Base-by-base conservation (phyloP, 2,888 invertebrate genomes). In the Synanthedon vespiformis region DNA sequence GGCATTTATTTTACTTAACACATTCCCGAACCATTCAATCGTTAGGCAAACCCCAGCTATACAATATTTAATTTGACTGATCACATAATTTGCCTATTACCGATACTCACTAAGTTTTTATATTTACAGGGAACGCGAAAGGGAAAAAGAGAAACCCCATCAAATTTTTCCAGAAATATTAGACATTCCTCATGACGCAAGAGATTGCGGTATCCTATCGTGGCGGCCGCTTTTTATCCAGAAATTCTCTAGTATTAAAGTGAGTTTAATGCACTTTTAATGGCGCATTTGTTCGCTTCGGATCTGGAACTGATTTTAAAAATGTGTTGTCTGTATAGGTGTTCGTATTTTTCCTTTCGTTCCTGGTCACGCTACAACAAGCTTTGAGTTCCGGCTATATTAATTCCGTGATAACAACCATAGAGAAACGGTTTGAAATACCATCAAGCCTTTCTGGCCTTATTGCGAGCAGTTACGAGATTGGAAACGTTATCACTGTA, bases 351-450 rank as follows among this genome's bases (percentile, higher is more conserved):
- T 91, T 96, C 69, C 90, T 96, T 64, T 95, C 95, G 73, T 91
- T 95, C 88, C 91, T 96, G 74, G 96, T 96, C 68, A 96, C 95
- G 66, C 89, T 96, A 62, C 96, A 96, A 77, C 96, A 96, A 83
- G 95, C 95, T 18, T 88, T 96, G 60, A 95, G 95, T 78, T 96
- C 95, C 57, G 96, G 96, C 61, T 96, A 96, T 78, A 95, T 95
- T 64, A 96, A 96, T 87, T 95, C 95, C 78, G 97, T 98, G 81
- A 97, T 98, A 79, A 97, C 97, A 61, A 98, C 97, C 54, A 97
- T 98, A 69, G 97, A 98, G 88, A 97, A 97, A 81, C 92, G 97
- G 59, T 94, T 94, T 73, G 96, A 97, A 82, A 96, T 97, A 72
- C 96, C 96, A 56, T 96, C 96, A 75, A 94, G 95, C 74, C 92